A percentile compares a stretch with the other conserved stretches of the same genome.
phyloP scores from a whole-genome alignment of 35 echinoderm and acorn worm species.

The Ophiothrix spiculata region DNA sequence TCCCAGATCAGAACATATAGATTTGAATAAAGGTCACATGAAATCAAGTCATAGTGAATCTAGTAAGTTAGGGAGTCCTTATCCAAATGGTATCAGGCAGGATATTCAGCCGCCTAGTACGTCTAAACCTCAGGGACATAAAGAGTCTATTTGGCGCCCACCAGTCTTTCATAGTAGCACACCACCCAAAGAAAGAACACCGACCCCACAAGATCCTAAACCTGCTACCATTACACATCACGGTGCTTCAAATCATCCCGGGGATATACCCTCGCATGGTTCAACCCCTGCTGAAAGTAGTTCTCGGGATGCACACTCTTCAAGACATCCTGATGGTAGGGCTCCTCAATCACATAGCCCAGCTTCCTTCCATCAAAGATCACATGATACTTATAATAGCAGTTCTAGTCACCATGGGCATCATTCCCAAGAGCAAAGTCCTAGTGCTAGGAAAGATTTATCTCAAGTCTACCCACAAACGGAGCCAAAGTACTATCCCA shows the following conservation, averaged over 20 bases:
- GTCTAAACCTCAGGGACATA: slow-evolving; percentile 31
- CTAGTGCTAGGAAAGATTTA: slow-evolving; percentile 12
- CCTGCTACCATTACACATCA: neutral
- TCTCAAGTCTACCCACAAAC: slow-evolving; percentile 27
- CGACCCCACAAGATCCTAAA: neutral
- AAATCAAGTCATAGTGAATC: neutral
- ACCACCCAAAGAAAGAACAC: slow-evolving; percentile 25
- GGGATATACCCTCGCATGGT: neutral
- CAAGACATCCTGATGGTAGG: neutral
- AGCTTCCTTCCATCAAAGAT: neutral
- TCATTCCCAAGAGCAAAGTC: slow-evolving; percentile 4
- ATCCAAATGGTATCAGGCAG: slow-evolving; percentile 41
- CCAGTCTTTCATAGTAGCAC: slow-evolving; percentile 60
- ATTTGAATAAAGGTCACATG: slow-evolving; percentile 18
- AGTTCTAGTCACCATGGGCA: neutral
- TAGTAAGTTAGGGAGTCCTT: neutral
- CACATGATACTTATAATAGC: neutral
- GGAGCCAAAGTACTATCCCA: neutral
- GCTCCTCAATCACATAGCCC: neutral
- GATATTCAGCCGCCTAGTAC: slow-evolving; percentile 29
- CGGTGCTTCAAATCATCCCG: neutral
- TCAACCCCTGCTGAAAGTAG: neutral
- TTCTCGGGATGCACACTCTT: neutral
- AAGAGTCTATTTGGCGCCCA: slow-evolving; percentile 56
- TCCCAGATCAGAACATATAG: slow-evolving; percentile 14